Evolutionary conservation across 2,797 vertebrate species (phyloP).

Genomic region (Neosilurus hyrtlii): DNA sequence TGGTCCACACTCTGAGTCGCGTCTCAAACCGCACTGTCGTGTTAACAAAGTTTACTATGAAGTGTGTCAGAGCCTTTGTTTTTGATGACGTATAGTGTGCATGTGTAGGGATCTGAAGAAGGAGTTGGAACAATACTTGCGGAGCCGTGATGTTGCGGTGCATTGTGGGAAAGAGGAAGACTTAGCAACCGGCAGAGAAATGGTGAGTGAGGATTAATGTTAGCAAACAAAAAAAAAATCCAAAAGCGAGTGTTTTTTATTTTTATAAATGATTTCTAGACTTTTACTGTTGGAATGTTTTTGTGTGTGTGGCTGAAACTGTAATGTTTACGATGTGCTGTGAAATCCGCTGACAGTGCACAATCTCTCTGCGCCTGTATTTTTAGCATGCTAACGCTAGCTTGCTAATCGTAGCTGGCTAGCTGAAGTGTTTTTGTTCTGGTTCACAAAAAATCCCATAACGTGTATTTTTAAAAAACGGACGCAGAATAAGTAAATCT

Average conservation of each 20-base stretch:
- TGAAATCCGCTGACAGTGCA: conserved; percentile 6
- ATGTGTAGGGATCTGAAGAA: neutral
- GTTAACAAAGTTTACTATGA: neutral
- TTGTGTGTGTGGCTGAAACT: neutral
- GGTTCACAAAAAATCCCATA: too few relatives aligned
- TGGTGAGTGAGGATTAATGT: conserved; percentile 71
- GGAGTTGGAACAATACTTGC: conserved; percentile 47
- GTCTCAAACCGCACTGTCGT: neutral
- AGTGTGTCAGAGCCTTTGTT: neutral
- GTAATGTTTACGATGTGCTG: neutral
- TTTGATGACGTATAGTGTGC: neutral
- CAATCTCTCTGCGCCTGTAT: conserved; percentile 56
- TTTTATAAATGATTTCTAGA: neutral
- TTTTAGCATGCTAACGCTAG: conserved; percentile 50
- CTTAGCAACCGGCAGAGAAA: conserved; percentile 67
- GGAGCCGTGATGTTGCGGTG: conserved; percentile 64
- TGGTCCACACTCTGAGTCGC: neutral
- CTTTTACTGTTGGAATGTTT: neutral
- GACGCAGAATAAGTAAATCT: too few relatives aligned
- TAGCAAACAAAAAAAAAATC: neutral
- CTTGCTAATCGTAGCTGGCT: conserved; percentile 32
- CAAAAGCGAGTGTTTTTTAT: neutral
- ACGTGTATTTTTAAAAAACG: neutral
- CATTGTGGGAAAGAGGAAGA: conserved; percentile 67
- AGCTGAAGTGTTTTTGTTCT: neutral